Base-by-base conservation (phyloP, 2,113 vertebrate genomes). In the Brachypodius melanocephalos region DNA sequence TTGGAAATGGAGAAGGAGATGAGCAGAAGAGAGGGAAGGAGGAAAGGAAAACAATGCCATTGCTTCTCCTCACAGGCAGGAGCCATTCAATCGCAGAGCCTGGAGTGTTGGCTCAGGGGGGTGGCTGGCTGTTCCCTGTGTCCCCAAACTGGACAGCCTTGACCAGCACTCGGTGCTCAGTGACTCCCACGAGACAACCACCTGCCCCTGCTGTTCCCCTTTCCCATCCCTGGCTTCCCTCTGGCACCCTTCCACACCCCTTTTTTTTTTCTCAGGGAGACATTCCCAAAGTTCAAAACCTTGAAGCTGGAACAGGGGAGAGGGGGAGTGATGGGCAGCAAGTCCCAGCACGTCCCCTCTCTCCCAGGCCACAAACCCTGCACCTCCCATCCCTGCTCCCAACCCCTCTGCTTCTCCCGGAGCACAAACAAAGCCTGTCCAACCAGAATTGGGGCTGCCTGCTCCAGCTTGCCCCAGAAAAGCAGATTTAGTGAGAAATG, bases 391-490 rank as follows among this genome's bases (percentile, higher is more conserved):
- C 95, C 72, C 94, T 95, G 83, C 71, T 17, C 45, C 86, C 86
- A 95, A 54, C 72, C 58, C 36, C 75, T 43, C 63, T 5, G 3
- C 65, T 75, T 65, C 90, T 95, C 84, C 87, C 88, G n/a, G 79
- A 86, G 83, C 85, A 40, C 89, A 93, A 85, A 92, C 85, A 91
- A 61, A 98, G 97, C 97, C 96, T 85, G 98, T 78, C 97, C 90
- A 77, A 98, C 98, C 96, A 97, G 98, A 97, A 97, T 72, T 20
- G 20, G 62, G 88, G 73, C 12, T 55, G 84, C 94, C 91, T 98
- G 98, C 97, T 97, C 89, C 3, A 6, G 79, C 98, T 83, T 48
- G 97, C 96, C 97, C 90, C 88, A 65, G 75, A 94, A 89, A 95
- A 29, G 61, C 86, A 92, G 87, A 94, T 80, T 68, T 26, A 72